Conservation (phyloP, 2,888 invertebrate genomes). For the Eurytoma adleriae region DNA sequence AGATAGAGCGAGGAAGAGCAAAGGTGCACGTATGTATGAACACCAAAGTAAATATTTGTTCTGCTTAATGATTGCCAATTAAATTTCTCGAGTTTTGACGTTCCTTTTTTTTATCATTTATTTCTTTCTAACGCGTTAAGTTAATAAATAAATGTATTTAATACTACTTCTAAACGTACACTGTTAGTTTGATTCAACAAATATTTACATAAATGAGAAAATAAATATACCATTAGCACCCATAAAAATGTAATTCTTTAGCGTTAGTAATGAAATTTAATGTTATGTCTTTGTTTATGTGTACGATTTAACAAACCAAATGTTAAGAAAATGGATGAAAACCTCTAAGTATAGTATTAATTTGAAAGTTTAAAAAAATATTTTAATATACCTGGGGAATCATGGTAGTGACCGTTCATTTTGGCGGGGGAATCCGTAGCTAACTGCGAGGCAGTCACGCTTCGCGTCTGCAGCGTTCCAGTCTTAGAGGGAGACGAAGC, state of each 20-base stretch:
- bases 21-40: constrained; percentile 21
- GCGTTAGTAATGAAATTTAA: constrained; percentile 37
- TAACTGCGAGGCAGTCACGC: constrained; percentile 93
- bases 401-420: constrained; percentile 86
- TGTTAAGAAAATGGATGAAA: constrained; percentile 33
- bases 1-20: constrained; percentile 11
- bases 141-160: background rate
- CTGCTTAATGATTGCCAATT: background rate
- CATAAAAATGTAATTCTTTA: constrained; percentile 29
- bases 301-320: constrained; percentile 30
- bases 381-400: constrained; percentile 75
- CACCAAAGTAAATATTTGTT: constrained; percentile 40
- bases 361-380: background rate
- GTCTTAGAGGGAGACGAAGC: constrained; percentile 82
- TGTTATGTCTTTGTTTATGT: constrained; percentile 37
- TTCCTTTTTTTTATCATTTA: background rate
- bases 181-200: too few species aligned
- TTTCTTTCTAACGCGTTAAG: background rate
- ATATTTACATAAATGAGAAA: background rate
- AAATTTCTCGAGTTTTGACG: background rate
- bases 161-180: too few species aligned
- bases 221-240: constrained; percentile 11
- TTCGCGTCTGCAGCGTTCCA: constrained; percentile 91
- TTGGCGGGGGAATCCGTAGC: constrained; percentile 94
- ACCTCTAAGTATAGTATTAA: background rate